These are phyloP conservation scores for Thunnus albacares DNA, from an alignment of 2,797 vertebrate species.

Conservation along the genomic window DNA sequence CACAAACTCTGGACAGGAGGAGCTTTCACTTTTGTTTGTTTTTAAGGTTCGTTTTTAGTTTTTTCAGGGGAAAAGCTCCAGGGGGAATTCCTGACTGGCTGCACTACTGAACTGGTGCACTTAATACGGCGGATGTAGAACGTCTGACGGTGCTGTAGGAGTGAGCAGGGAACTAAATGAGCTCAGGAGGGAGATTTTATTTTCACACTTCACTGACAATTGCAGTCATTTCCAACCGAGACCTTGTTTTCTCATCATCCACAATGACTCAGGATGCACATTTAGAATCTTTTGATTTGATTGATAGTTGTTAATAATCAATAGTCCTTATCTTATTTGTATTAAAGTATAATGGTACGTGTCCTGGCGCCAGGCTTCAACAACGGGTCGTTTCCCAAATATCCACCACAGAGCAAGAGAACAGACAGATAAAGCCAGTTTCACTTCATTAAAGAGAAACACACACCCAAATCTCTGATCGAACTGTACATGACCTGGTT, in stretches of 20 bases:
- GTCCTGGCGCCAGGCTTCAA: background rate
- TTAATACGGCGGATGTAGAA: background rate
- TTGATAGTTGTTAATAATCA: background rate
- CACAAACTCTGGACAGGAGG: background rate
- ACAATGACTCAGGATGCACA: background rate
- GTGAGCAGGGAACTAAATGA: background rate
- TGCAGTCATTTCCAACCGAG: background rate
- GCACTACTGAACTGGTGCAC: background rate
- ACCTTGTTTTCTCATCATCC: conserved; percentile 1
- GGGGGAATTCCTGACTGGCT: background rate
- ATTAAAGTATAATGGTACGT: background rate
- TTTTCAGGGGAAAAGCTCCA: background rate
- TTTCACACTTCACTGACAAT: background rate
- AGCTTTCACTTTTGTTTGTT: conserved; percentile 15
- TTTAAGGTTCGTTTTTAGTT: background rate
- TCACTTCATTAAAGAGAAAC: no score
- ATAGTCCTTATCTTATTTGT: background rate
- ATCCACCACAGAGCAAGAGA: no score
- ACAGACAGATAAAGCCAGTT: no score
- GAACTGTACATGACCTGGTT: no score
- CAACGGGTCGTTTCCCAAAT: no score
- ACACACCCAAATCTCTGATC: no score
- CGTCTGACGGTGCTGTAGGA: background rate
- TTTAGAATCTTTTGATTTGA: background rate
- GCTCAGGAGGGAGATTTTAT: background rate